Base-by-base conservation (phyloP, 2,888 invertebrate species). In the Corbicula japonica region DNA sequence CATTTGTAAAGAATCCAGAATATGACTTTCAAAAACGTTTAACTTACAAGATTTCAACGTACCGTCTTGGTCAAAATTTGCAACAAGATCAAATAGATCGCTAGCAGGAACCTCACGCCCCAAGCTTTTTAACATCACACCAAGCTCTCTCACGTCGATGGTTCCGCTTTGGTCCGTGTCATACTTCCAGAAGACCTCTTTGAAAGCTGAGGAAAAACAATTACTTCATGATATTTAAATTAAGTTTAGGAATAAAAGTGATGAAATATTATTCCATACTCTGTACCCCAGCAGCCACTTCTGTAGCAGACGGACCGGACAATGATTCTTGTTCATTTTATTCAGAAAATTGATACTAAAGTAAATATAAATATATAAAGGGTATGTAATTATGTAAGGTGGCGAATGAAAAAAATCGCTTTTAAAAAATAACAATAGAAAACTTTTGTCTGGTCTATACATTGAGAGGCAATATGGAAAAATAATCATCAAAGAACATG, bases 41-140 rank as follows among this genome's bases (percentile, higher is more conserved):
- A n/a, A n/a, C n/a, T n/a, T n/a, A n/a, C n/a, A n/a, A n/a, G n/a
- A n/a, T n/a, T n/a, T n/a, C n/a, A n/a, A 48, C 21, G 12, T 26
- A 66, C 66, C 66, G 38, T 66, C 66, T 30, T 66, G 35, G 41
- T 66, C 66, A 41, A 35, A 66, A 12, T 66, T 38, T n/a, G 66
- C 66, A 3, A 66, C 58, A 58, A 56, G 15, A 38, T 66, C 66
- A 15, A 66, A 54, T 5, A 66, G 54, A 41, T 66, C 66, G 4
- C 41, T 26, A 18, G 50, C 4, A 2, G 66, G 52, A 12, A 66
- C 4, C 8, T 66, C 54, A 12, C 52, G 38, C 12, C 66, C 66
- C 66, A 66, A 54, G 21, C 54, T 54, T 30, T 66, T 52, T 30
- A 66, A n/a, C 66, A 66, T 66, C 2, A 35, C 21, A 26, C 30